Evolutionary conservation across 2,797 vertebrate genomes (phyloP).

Genomic region (Chelmon rostratus): DNA sequence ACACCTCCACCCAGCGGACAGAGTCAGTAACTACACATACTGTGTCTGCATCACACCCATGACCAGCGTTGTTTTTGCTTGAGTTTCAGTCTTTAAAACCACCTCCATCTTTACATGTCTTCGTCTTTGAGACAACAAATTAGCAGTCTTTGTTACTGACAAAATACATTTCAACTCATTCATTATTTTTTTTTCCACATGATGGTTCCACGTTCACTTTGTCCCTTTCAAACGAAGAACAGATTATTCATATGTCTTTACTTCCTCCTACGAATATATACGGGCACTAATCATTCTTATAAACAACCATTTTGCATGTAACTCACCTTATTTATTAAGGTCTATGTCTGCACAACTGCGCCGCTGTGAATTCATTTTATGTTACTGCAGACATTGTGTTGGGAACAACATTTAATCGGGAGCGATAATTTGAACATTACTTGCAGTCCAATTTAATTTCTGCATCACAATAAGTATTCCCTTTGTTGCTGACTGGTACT

Average conservation of each 20-base stretch:
- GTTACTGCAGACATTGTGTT: conserved; percentile 20
- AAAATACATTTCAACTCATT: background rate
- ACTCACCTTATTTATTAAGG: background rate
- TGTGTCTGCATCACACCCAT: too few relatives aligned
- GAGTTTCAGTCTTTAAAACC: background rate
- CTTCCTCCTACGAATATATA: background rate
- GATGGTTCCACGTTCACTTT: too few relatives aligned
- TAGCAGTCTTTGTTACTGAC: too few relatives aligned
- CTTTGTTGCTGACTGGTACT: conserved; percentile 3
- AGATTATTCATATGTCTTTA: too few relatives aligned
- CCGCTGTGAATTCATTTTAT: background rate
- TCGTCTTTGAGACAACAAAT: background rate
- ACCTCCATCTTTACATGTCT: background rate
- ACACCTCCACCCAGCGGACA: conserved; percentile 53
- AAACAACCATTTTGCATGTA: background rate
- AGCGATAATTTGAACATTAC: conserved; percentile 22
- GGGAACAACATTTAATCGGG: conserved; percentile 40
- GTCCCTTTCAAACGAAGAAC: background rate
- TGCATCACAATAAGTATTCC: conserved; percentile 5
- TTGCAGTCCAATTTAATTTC: conserved; percentile 39
- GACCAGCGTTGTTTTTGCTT: background rate
- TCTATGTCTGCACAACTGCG: background rate
- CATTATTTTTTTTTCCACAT: too few relatives aligned
- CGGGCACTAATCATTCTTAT: background rate
- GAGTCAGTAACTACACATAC: background rate